Evolutionary conservation across 2,113 vertebrate genomes (phyloP).

Genomic region (Oenanthe melanoleuca): DNA sequence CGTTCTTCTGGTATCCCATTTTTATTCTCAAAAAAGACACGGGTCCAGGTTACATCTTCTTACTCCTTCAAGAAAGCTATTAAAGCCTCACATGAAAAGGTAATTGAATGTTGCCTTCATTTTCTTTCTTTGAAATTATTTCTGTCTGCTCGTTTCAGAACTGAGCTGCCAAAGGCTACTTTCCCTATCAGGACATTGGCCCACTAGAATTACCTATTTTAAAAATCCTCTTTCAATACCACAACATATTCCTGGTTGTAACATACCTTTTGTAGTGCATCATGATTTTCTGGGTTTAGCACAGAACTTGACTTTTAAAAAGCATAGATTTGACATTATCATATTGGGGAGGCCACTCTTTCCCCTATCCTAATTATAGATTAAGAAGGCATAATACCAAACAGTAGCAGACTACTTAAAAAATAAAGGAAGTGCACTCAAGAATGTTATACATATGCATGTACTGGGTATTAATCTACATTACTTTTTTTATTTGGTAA

Average conservation of each 20-base stretch:
- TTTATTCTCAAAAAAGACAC: slow-evolving; percentile 24
- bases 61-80: slow-evolving; percentile 76
- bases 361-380: neutral
- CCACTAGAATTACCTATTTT: neutral
- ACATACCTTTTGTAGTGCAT: neutral
- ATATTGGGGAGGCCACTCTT: neutral
- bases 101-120: neutral
- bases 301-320: neutral
- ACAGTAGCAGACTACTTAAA: neutral
- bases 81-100: slow-evolving; percentile 82
- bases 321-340: neutral
- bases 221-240: neutral
- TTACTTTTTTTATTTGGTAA: neutral
- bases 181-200: neutral
- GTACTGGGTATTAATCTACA: neutral
- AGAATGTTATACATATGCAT: neutral
- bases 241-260: neutral
- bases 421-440: neutral
- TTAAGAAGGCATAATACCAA: neutral
- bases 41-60: neutral
- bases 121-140: neutral
- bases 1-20: neutral
- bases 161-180: neutral
- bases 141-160: neutral
- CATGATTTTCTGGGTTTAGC: neutral